Evolutionary conservation across 2,888 invertebrate genomes (phyloP).

Genomic region (Conistra vaccinii): DNA sequence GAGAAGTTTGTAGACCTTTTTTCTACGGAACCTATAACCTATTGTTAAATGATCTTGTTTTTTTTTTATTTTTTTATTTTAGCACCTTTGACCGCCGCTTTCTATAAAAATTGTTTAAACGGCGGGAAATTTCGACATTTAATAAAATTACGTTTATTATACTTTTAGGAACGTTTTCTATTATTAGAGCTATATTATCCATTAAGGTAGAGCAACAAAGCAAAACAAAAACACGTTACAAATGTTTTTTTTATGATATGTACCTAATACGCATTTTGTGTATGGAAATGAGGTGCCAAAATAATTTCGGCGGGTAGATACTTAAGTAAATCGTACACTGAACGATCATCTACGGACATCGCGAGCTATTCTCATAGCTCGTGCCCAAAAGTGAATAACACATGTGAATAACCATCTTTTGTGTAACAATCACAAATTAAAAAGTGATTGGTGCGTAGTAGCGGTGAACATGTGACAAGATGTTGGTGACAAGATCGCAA

Average conservation of each 20-base stretch:
- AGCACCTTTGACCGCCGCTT: conserved; percentile 19
- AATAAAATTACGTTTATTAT: background rate
- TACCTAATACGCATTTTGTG: no score
- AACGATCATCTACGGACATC: background rate
- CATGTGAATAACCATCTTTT: background rate
- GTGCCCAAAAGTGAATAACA: background rate
- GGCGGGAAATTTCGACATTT: no score
- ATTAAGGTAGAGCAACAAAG: background rate
- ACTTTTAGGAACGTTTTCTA: background rate
- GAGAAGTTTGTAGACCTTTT: background rate
- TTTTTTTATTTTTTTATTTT: background rate
- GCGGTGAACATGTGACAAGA: background rate
- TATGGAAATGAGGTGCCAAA: background rate
- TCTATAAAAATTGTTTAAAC: background rate
- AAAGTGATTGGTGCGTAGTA: background rate
- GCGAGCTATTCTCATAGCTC: background rate
- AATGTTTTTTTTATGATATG: background rate
- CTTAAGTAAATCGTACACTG: background rate
- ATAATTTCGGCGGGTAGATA: background rate
- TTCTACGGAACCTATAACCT: conserved; percentile 19
- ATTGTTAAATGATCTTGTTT: background rate
- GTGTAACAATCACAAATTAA: background rate
- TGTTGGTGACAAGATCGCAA: background rate
- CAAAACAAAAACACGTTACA: no score
- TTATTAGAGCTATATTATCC: background rate